Conservation (phyloP, 2,888 invertebrate species). For the Aphodius sticticus region DNA sequence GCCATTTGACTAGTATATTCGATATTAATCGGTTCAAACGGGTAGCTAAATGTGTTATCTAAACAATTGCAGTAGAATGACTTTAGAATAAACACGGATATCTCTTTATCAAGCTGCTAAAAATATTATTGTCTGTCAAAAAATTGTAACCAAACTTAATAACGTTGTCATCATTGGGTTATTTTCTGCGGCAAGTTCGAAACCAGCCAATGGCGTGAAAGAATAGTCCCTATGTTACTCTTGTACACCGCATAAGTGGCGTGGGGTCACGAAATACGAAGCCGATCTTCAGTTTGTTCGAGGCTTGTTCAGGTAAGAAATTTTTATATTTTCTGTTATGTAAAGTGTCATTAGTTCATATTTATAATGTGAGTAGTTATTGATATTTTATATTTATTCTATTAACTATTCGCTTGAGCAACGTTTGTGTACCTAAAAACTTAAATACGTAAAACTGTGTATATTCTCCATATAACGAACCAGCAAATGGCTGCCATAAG, state of each 20-base stretch:
- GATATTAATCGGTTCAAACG: neutral
- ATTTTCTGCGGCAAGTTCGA: slow-evolving; percentile 68
- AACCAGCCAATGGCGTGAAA: slow-evolving; percentile 63
- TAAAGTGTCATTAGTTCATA: slow-evolving; percentile 63
- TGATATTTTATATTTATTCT: slow-evolving; percentile 51
- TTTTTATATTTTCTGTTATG: slow-evolving; percentile 64
- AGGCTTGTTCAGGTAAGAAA: slow-evolving; percentile 68
- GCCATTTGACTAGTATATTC: neutral
- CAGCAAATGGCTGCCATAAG: slow-evolving; percentile 66
- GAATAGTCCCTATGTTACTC: slow-evolving; percentile 59
- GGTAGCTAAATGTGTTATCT: neutral
- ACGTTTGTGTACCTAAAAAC: slow-evolving; percentile 51
- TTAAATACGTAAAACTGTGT: slow-evolving; percentile 55
- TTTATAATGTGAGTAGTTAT: slow-evolving; percentile 54
- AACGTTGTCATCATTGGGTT: slow-evolving; percentile 62
- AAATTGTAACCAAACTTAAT: slow-evolving; percentile 64
- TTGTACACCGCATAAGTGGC: slow-evolving; percentile 69
- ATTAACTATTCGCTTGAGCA: slow-evolving; percentile 46
- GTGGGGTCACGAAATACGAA: slow-evolving; percentile 71
- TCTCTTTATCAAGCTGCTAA: slow-evolving; percentile 55
- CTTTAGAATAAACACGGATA: slow-evolving; percentile 7
- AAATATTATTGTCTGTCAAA: slow-evolving; percentile 60
- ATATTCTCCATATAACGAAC: slow-evolving; percentile 59
- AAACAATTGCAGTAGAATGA: neutral
- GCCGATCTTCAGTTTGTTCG: slow-evolving; percentile 67